A percentile compares a stretch with the other conserved stretches of the same genome.
Conservation (phyloP, 2,888 invertebrate species). For the Thumatha senex region DNA sequence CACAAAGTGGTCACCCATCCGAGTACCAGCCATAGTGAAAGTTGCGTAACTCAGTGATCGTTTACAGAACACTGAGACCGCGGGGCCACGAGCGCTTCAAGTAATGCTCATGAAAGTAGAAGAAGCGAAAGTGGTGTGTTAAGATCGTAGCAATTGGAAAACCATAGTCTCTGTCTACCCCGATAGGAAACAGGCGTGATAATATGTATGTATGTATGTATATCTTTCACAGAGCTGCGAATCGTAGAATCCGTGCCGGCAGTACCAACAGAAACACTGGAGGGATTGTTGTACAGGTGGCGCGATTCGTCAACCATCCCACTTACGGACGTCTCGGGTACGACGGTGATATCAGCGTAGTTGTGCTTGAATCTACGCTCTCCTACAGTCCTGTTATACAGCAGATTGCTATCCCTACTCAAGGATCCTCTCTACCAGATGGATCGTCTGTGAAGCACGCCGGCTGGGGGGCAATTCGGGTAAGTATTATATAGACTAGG, state of each 20-base stretch:
- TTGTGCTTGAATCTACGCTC: constrained; percentile 32
- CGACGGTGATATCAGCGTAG: constrained; percentile 51
- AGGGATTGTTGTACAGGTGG: constrained; percentile 37
- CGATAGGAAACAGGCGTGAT: too few relatives aligned
- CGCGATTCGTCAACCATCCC: constrained; percentile 37
- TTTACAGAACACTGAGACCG: too few relatives aligned
- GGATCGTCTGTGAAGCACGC: constrained; percentile 22
- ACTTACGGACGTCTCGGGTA: constrained; percentile 18
- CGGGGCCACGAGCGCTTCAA: too few relatives aligned
- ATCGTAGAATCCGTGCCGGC: constrained; percentile 59
- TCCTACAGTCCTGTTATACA: constrained; percentile 7
- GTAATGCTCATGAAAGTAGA: too few relatives aligned
- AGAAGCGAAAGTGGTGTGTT: too few relatives aligned
- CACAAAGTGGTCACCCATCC: too few relatives aligned
- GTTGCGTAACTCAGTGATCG: too few relatives aligned
- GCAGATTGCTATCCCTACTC: constrained; percentile 15
- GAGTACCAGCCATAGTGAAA: too few relatives aligned
- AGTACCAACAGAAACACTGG: constrained; percentile 46
- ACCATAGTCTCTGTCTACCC: too few relatives aligned
- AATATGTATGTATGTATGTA: too few relatives aligned
- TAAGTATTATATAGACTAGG: constrained; percentile 11
- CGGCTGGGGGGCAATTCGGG: constrained; percentile 37
- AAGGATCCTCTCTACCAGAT: constrained; percentile 15
- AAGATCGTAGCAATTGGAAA: too few relatives aligned
- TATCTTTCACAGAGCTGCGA: not conserved